These are phyloP conservation scores for Sarcophaga peregrina DNA, from an alignment of 1,140 invertebrate genomes.

Conservation along the genomic window DNA sequence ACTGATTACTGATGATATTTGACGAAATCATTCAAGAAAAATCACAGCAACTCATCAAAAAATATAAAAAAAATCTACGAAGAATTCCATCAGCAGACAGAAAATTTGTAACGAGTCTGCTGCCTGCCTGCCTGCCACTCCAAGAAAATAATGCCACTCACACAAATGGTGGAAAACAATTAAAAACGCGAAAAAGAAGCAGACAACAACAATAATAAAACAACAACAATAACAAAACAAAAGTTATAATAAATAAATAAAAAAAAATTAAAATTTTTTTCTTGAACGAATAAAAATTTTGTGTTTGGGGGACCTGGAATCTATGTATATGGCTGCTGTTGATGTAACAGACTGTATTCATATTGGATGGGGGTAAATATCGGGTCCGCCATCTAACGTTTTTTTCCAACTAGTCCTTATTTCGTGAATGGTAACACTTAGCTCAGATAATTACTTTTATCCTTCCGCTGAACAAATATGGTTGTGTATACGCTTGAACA, in stretches of 20 bases:
- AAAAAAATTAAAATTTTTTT: conserved; percentile 1
- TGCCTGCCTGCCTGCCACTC: neutral
- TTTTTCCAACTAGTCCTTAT: too few relatives aligned
- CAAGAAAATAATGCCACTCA: conserved; percentile 19
- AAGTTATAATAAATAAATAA: conserved; percentile 5
- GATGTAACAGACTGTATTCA: too few relatives aligned
- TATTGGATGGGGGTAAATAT: too few relatives aligned
- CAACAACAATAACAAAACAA: conserved; percentile 15
- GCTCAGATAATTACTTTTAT: too few relatives aligned
- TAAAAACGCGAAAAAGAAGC: conserved; percentile 10
- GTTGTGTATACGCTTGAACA: too few relatives aligned
- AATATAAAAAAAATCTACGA: neutral
- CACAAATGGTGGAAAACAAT: conserved; percentile 39
- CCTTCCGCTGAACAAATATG: too few relatives aligned
- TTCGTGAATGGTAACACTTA: too few relatives aligned
- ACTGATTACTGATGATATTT: conserved; percentile 17
- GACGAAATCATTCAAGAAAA: conserved; percentile 36
- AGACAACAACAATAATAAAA: conserved; percentile 9
- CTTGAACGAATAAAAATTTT: neutral
- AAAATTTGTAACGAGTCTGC: conserved; percentile 32
- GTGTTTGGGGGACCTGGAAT: conserved; percentile 19
- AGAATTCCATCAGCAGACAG: conserved; percentile 11
- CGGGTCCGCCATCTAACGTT: too few relatives aligned
- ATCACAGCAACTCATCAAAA: conserved; percentile 22
- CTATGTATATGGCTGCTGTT: neutral